phyloP scores from a whole-genome alignment of 2,113 vertebrate species.

The Oncorhynchus masou region DNA sequence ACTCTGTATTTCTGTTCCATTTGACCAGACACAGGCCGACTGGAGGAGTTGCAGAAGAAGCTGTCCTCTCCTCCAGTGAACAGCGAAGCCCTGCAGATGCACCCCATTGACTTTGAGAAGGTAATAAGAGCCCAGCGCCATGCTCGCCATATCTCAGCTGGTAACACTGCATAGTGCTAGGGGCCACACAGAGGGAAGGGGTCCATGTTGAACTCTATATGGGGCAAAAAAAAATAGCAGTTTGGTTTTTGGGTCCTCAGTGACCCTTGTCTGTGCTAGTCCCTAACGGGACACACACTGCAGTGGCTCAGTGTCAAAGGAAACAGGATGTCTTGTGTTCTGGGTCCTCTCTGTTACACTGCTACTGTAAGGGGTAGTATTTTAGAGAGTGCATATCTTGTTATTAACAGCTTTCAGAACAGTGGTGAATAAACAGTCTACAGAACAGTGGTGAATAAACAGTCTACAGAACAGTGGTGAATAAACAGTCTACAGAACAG shows the following conservation, averaged over 20 bases:
- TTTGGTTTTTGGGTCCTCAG: conserved; percentile 33
- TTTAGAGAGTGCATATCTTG: neutral
- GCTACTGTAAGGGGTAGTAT: neutral
- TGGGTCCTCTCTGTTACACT: conserved; percentile 12
- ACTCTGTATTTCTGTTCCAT: conserved; percentile 21
- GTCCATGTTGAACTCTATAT: conserved; percentile 41
- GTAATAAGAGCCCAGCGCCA: conserved; percentile 55
- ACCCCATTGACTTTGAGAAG: conserved; percentile 85
- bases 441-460: too few relatives aligned
- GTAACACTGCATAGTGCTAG: conserved; percentile 19
- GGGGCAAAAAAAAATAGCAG: conserved; percentile 24
- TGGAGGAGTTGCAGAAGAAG: conserved; percentile 63
- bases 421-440: too few relatives aligned
- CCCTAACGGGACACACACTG: neutral
- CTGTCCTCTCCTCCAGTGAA: conserved; percentile 46
- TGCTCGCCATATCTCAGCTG: conserved; percentile 13
- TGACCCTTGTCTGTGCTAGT: conserved; percentile 53
- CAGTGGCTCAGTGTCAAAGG: neutral
- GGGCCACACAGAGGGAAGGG: conserved; percentile 45
- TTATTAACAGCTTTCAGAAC: neutral
- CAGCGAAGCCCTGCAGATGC: conserved; percentile 60
- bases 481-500: too few relatives aligned
- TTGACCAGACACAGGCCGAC: conserved; percentile 54
- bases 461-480: too few relatives aligned
- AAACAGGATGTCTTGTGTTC: conserved; percentile 45